Percentiles rank a stretch among this genome's conserved stretches.
phyloP scores from a whole-genome alignment of 2,888 invertebrate species.

The Sympetrum striolatum region DNA sequence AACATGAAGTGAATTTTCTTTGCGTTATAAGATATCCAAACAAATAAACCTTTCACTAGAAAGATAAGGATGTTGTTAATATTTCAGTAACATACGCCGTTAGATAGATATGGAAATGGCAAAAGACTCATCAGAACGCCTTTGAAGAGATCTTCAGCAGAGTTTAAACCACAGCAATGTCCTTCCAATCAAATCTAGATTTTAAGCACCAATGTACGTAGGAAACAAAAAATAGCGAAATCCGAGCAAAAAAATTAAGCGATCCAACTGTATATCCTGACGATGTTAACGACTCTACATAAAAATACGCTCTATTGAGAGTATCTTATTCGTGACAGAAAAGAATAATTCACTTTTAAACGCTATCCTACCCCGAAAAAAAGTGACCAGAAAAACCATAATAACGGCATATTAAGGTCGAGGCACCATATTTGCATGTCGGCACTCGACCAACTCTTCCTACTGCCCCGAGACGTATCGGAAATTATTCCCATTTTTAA shows the following conservation, averaged over 20 bases:
- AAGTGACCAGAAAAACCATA: background rate
- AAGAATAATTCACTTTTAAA: background rate
- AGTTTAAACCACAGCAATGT: no score
- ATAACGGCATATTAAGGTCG: background rate
- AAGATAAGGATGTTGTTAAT: no score
- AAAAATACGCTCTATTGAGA: background rate
- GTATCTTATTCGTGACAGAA: background rate
- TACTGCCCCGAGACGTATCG: background rate
- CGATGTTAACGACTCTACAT: background rate
- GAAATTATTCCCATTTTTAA: background rate
- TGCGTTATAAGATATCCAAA: no score
- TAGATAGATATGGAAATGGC: no score
- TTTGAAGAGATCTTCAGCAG: no score
- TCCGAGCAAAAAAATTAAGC: background rate
- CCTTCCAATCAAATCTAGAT: background rate
- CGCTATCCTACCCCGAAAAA: background rate
- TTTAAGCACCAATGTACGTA: background rate
- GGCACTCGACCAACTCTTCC: background rate
- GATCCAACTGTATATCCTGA: background rate
- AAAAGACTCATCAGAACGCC: no score
- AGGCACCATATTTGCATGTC: background rate
- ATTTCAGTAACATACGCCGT: no score
- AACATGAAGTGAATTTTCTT: no score
- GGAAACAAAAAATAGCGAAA: no score
- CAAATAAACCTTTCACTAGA: no score